Evolutionary conservation across 2,797 vertebrate genomes (phyloP).

Genomic region (Syndactyla subalaris): DNA sequence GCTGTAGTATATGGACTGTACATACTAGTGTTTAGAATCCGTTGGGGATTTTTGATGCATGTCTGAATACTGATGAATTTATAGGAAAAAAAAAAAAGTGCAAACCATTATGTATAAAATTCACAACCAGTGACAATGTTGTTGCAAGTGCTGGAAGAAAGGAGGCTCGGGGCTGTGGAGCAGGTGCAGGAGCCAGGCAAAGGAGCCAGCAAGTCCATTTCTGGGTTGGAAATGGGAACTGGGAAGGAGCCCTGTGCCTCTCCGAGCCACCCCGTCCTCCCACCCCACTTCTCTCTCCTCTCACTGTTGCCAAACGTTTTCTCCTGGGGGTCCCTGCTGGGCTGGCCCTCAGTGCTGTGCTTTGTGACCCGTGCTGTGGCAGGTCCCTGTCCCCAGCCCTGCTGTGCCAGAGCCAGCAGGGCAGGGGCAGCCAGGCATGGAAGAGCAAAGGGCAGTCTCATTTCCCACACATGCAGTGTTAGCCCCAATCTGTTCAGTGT

Average conservation of each 20-base stretch:
- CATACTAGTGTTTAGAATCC: slow-evolving; percentile 22
- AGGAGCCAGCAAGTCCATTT: neutral
- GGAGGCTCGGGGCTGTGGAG: neutral
- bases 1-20: slow-evolving; percentile 49
- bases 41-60: slow-evolving; percentile 43
- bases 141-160: slow-evolving; percentile 16
- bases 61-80: slow-evolving; percentile 41
- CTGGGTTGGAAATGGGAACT: neutral
- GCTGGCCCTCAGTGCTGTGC: slow-evolving; percentile 10
- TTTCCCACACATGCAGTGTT: neutral
- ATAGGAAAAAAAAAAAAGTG: neutral
- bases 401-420: neutral
- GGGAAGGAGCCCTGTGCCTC: neutral
- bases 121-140: slow-evolving; percentile 1
- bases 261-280: neutral
- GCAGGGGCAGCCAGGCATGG: neutral
- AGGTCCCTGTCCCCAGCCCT: neutral
- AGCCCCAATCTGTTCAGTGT: slow-evolving; percentile 42
- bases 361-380: neutral
- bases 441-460: neutral
- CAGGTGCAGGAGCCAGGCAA: neutral
- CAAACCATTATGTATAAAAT: slow-evolving; percentile 1
- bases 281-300: neutral
- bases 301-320: slow-evolving; percentile 47
- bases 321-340: accelerated